A percentile compares a stretch with the other conserved stretches of the same genome.
These are phyloP conservation scores for Arion vulgaris DNA, from an alignment of 1,140 invertebrate genomes.

Conservation along the genomic window DNA sequence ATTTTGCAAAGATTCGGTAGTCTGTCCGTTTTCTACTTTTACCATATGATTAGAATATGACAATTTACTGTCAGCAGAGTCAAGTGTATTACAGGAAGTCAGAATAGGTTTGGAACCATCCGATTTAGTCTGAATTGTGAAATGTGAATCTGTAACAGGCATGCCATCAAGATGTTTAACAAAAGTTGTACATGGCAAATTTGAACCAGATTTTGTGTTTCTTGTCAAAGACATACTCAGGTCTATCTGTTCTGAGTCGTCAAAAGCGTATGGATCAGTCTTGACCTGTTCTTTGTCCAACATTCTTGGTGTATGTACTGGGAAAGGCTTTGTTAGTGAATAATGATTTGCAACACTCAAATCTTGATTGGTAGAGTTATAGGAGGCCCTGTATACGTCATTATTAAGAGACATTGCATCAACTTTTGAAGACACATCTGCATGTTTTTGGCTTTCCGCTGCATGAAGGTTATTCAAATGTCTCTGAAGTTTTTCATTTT, in stretches of 20 bases:
- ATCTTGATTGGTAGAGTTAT: too few relatives aligned
- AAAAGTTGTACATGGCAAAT: background rate
- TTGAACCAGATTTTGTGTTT: background rate
- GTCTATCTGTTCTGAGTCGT: constrained; percentile 1
- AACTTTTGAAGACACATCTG: background rate
- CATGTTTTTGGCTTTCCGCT: too few relatives aligned
- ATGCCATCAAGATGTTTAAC: too few relatives aligned
- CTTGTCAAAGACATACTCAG: background rate
- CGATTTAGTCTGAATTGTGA: too few relatives aligned
- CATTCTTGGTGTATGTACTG: background rate
- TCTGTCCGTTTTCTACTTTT: too few relatives aligned
- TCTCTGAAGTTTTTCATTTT: background rate
- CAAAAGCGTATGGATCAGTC: constrained; percentile 17
- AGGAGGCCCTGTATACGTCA: background rate
- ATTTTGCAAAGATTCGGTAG: too few relatives aligned
- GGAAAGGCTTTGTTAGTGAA: background rate
- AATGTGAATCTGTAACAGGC: too few relatives aligned
- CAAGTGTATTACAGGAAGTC: too few relatives aligned
- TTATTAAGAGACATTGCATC: background rate
- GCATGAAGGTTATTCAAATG: too few relatives aligned
- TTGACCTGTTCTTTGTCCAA: background rate
- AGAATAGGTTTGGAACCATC: too few relatives aligned
- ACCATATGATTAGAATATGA: too few relatives aligned
- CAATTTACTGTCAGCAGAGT: too few relatives aligned
- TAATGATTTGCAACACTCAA: background rate